Evolutionary conservation across 30 jellyfish, hydroid and myxozoan species (phyloP).

Genomic region (Clytia hemisphaerica): DNA sequence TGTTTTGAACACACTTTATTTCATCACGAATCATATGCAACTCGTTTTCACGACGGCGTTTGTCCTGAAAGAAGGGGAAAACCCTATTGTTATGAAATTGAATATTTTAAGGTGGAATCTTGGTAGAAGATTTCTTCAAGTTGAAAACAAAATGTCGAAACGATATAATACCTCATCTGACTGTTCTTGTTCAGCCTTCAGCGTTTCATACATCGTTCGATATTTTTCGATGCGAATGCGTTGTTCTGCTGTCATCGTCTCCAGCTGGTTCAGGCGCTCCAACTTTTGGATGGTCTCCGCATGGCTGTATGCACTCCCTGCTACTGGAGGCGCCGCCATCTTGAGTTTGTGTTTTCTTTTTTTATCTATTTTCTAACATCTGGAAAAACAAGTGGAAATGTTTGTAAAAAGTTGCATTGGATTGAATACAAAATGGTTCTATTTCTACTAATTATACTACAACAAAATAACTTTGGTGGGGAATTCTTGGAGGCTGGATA

Average conservation of each 20-base stretch:
- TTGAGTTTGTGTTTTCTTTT: not conserved
- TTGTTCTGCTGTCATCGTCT: constrained; percentile 91
- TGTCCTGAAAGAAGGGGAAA: constrained; percentile 35
- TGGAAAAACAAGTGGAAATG: not conserved
- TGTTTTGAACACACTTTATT: constrained; percentile 38
- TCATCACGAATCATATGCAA: constrained; percentile 49
- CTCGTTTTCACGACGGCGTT: constrained; percentile 52
- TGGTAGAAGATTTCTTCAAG: too few species aligned
- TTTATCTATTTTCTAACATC: not conserved
- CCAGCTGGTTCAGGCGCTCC: constrained; percentile 91
- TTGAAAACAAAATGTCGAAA: not conserved
- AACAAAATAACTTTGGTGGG: too few species aligned
- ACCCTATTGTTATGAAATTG: not conserved
- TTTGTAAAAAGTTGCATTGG: not conserved
- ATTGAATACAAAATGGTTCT: too few species aligned
- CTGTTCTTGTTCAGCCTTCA: constrained; percentile 84
- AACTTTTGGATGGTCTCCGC: constrained; percentile 88
- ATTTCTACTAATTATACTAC: too few species aligned
- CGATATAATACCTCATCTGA: constrained; percentile 57
- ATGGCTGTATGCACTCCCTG: constrained; percentile 43
- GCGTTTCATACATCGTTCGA: constrained; percentile 92
- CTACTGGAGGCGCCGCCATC: constrained; percentile 11
- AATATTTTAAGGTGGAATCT: not conserved
- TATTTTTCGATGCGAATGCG: constrained; percentile 92
- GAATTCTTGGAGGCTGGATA: too few species aligned